Evolutionary conservation across 2,113 vertebrate genomes (phyloP).

Genomic region (mouse (Mus musculus)): GRCm39 chr1:160951001-160951500

Average conservation of each 20-base stretch:
- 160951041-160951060: neutral
- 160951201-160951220: conserved; percentile 4
- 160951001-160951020: neutral
- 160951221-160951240: neutral
- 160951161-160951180: conserved; percentile 5
- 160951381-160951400: neutral
- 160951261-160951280: conserved; percentile 34
- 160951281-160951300: neutral
- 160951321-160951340: neutral
- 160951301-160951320: neutral
- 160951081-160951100: neutral
- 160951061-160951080: neutral
- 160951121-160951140: neutral
- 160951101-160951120: neutral
- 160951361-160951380: neutral
- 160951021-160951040: neutral
- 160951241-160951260: neutral
- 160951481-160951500: neutral
- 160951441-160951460: neutral
- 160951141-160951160: neutral
- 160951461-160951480: conserved; percentile 25
- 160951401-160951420: neutral
- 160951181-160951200: conserved; percentile 34
- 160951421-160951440: conserved; percentile 5
- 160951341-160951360: neutral